Conservation (phyloP, 2,888 invertebrate genomes). For the Lottia scabra region DNA sequence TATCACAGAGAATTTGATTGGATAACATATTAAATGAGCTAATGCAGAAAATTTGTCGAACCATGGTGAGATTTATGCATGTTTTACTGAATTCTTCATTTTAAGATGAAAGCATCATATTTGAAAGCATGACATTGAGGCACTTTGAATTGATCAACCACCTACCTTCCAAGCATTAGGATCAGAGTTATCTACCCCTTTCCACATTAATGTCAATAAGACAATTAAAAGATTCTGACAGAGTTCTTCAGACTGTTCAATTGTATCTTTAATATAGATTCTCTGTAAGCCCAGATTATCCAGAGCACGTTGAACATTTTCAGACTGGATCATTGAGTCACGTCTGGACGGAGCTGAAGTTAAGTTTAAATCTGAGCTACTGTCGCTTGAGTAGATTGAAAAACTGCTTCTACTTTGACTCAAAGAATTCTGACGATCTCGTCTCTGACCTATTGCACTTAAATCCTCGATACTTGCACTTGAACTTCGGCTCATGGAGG, state of each 20-base stretch:
- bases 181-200: conserved; percentile 74
- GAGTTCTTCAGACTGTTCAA: conserved; percentile 72
- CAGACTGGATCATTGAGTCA: conserved; percentile 32
- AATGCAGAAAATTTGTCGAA: no score
- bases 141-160: background rate
- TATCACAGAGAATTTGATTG: no score
- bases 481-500: conserved; percentile 55
- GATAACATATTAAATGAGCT: no score
- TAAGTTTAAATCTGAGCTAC: conserved; percentile 12
- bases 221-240: conserved; percentile 74
- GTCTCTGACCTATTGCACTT: conserved; percentile 34
- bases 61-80: no score
- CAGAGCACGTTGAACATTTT: conserved; percentile 45
- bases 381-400: conserved; percentile 14
- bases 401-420: conserved; percentile 12
- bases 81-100: no score
- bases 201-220: conserved; percentile 75
- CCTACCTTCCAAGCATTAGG: conserved; percentile 74
- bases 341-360: conserved; percentile 19
- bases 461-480: conserved; percentile 62
- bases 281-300: conserved; percentile 52
- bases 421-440: conserved; percentile 24
- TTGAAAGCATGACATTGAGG: no score
- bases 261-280: conserved; percentile 44
- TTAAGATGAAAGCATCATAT: no score